phyloP scores from a whole-genome alignment of 2,888 invertebrate genomes.

The Salpingus planirostris region DNA sequence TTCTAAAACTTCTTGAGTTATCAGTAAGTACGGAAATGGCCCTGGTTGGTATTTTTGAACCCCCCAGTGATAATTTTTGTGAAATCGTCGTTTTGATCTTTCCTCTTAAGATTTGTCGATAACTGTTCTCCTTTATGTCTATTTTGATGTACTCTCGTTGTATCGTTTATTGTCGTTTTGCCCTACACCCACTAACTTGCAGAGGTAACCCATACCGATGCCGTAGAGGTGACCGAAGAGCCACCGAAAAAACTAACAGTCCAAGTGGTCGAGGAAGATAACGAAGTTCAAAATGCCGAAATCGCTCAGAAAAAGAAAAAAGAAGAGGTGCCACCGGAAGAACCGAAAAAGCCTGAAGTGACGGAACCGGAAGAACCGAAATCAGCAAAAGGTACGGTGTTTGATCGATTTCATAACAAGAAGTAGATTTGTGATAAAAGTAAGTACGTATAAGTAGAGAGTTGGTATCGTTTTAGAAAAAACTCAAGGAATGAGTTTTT shows the following conservation, averaged over 20 bases:
- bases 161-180: conserved; percentile 2
- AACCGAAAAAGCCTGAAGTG: conserved; percentile 30
- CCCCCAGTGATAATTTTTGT: too few relatives aligned
- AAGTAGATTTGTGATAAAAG: too few relatives aligned
- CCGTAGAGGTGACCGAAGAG: conserved; percentile 35
- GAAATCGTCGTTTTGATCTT: background rate
- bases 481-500: conserved; percentile 11
- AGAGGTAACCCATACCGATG: conserved; percentile 41
- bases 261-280: conserved; percentile 42
- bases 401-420: background rate
- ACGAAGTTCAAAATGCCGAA: conserved; percentile 17
- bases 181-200: conserved; percentile 26
- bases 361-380: conserved; percentile 28
- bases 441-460: too few relatives aligned
- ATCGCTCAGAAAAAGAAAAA: conserved; percentile 23
- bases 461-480: conserved; percentile 9
- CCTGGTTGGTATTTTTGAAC: too few relatives aligned
- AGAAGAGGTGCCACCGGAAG: conserved; percentile 19
- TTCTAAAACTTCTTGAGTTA: too few relatives aligned
- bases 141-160: too few relatives aligned
- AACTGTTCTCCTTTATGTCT: conserved; percentile 5
- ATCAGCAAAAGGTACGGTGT: conserved; percentile 20
- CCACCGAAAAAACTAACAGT: conserved; percentile 39
- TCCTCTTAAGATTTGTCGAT: conserved; percentile 4
- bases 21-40: too few relatives aligned